These are phyloP conservation scores for Melieria picta DNA, from an alignment of 2,888 invertebrate species.

Conservation along the genomic window DNA sequence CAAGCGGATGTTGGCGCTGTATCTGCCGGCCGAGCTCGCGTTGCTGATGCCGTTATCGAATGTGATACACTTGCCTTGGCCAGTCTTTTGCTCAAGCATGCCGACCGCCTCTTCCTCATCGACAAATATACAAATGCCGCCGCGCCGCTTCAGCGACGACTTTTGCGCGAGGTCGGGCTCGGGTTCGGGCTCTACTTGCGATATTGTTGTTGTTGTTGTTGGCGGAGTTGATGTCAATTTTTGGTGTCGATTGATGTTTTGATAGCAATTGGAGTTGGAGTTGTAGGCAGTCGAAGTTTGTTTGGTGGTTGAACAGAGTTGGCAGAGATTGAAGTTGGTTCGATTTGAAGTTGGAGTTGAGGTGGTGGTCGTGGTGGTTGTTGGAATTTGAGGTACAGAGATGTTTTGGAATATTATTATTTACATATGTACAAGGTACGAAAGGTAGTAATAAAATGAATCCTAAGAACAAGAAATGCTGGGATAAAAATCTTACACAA, in stretches of 20 bases:
- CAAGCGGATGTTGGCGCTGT: conserved; percentile 16
- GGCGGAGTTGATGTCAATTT: not conserved
- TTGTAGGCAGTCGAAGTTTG: conserved; percentile 26
- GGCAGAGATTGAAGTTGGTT: conserved; percentile 11
- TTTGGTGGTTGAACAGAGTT: conserved; percentile 2
- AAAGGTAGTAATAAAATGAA: not conserved
- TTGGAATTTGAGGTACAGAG: conserved; percentile 13
- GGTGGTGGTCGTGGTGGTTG: conserved; percentile 24
- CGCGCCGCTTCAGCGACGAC: conserved; percentile 65
- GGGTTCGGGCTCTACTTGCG: conserved; percentile 4
- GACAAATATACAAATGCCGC: conserved; percentile 66
- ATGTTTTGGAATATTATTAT: conserved; percentile 25
- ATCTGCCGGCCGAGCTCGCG: conserved; percentile 15
- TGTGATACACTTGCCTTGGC: conserved; percentile 40
- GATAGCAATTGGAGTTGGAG: not conserved
- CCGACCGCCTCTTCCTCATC: conserved; percentile 64
- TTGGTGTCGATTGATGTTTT: conserved; percentile 17
- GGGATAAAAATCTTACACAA: not conserved
- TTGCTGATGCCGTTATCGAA: conserved; percentile 33
- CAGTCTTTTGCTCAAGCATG: conserved; percentile 58
- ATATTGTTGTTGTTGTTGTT: not conserved
- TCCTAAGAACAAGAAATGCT: not conserved
- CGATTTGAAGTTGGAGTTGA: conserved; percentile 22
- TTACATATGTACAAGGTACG: conserved; percentile 12
- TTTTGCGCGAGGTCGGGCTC: conserved; percentile 60